Base-by-base conservation (phyloP, 2,888 invertebrate genomes). In the Ceramica pisi region DNA sequence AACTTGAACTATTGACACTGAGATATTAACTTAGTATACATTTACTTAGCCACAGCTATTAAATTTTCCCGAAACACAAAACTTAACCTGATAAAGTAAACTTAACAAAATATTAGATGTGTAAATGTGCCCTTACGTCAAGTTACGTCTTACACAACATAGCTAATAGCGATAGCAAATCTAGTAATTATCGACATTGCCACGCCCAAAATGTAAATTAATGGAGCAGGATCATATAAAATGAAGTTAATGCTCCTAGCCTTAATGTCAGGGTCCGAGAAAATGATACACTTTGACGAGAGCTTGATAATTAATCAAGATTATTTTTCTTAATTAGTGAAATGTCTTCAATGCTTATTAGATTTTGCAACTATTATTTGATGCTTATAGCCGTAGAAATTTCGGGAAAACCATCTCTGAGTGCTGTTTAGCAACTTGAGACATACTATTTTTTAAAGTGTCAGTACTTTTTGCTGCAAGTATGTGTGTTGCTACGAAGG, bases 241-340 rank as follows among this genome's bases (percentile, higher is more conserved):
- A 77, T 72, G 67, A 73, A 68, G 74, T 76, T 79, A 83, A 80
- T 86, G 59, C 71, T 67, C 73, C 79, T 51, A 80, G 76, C 83
- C 81, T 78, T 90, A 91, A 92, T 91, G 91, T 90, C 91, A 92
- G 57, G 91, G 89, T 83, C 87, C 76, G 70, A 80, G 79, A 86
- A 87, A 89, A 86, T 81, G 71, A 73, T 74, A 81, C 63, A 82
- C 66, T 78, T 79, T 62, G 68, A 61, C 75, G 67, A 79, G 74
- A 81, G 66, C 26, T 53, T 41, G n/a, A 77, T 81, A 77, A 88
- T 88, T 80, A 85, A 86, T 87, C 86, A 80, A 80, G 69, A 71
- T 71, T 56, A 72, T 64, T 69, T 74, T 59, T 66, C 71, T 82
- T 71, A 48, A 81, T 82, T 69, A 77, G 44, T 62, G 41, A 31